These are phyloP conservation scores for Sycobia sp. DNA, from an alignment of 1,140 invertebrate genomes.

Conservation along the genomic window DNA sequence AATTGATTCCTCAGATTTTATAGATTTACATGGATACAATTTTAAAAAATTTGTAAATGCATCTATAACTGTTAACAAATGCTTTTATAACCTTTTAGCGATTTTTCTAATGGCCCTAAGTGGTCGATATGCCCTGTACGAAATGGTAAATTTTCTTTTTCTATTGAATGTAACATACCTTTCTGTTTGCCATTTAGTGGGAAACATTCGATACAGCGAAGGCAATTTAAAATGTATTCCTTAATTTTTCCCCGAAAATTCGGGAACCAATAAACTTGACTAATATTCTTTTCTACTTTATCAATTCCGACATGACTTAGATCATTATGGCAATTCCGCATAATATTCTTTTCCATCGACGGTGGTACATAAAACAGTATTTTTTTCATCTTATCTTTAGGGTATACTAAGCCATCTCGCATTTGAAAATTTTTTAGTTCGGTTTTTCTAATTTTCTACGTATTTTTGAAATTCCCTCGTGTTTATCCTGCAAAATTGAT, in stretches of 20 bases:
- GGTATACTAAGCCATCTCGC: constrained; percentile 14
- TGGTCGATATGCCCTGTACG: constrained; percentile 11
- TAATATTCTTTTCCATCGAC: constrained; percentile 38
- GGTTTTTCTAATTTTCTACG: constrained; percentile 19
- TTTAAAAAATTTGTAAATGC: no score
- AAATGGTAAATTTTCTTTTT: constrained; percentile 5
- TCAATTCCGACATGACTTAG: not conserved
- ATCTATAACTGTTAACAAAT: constrained; percentile 4
- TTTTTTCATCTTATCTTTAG: constrained; percentile 54
- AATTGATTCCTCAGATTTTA: constrained; percentile 2
- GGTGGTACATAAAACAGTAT: no score
- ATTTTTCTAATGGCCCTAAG: constrained; percentile 20
- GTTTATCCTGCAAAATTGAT: no score
- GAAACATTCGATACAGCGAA: no score
- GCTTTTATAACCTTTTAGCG: constrained; percentile 4
- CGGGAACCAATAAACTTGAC: not conserved
- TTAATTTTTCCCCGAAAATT: no score
- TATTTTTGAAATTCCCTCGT: no score
- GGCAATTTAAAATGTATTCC: not conserved
- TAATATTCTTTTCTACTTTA: not conserved
- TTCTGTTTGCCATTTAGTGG: not conserved
- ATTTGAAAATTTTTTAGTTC: no score
- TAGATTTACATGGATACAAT: not conserved
- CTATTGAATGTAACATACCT: constrained; percentile 17
- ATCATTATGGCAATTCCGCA: constrained; percentile 41